These are phyloP conservation scores for Frieseomelitta varia DNA, from an alignment of 1,140 invertebrate genomes.

Conservation along the genomic window DNA sequence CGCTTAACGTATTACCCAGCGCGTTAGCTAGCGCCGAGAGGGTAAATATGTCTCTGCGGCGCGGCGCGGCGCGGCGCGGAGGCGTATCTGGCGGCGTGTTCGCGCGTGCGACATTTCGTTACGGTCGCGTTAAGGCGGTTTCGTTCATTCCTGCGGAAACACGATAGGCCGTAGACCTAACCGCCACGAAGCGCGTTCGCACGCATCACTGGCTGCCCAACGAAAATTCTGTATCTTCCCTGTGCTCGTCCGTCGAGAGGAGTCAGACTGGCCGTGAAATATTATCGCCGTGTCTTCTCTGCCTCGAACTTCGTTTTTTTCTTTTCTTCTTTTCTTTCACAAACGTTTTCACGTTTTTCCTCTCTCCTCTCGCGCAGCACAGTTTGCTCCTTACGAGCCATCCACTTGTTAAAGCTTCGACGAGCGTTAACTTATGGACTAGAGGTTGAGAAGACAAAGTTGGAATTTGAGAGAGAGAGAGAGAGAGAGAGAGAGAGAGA, in stretches of 20 bases:
- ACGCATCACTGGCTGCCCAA: slow-evolving; percentile 41
- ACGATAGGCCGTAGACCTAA: slow-evolving; percentile 69
- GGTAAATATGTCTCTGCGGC: slow-evolving; percentile 60
- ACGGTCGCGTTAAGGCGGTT: slow-evolving; percentile 68
- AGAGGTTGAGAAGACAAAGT: background rate
- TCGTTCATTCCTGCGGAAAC: slow-evolving; percentile 77
- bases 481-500: too few species aligned
- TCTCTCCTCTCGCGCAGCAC: too few species aligned
- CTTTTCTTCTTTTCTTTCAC: background rate
- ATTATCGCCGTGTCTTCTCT: background rate
- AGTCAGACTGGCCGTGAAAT: slow-evolving; percentile 15
- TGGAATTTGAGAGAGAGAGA: background rate
- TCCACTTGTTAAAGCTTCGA: background rate
- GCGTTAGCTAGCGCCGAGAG: background rate
- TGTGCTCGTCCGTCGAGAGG: background rate
- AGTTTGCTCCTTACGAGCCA: background rate
- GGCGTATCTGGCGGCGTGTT: slow-evolving; percentile 16
- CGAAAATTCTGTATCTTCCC: slow-evolving; percentile 57
- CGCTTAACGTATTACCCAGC: slow-evolving; percentile 47
- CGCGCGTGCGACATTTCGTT: slow-evolving; percentile 64
- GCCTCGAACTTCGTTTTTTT: background rate
- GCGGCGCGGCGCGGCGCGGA: background rate
- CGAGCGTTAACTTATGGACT: too few species aligned
- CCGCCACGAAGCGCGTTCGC: slow-evolving; percentile 25
- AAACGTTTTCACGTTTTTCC: accelerated